These are phyloP conservation scores for Drosophila anceps DNA, from an alignment of 2,888 invertebrate species.

Conservation along the genomic window DNA sequence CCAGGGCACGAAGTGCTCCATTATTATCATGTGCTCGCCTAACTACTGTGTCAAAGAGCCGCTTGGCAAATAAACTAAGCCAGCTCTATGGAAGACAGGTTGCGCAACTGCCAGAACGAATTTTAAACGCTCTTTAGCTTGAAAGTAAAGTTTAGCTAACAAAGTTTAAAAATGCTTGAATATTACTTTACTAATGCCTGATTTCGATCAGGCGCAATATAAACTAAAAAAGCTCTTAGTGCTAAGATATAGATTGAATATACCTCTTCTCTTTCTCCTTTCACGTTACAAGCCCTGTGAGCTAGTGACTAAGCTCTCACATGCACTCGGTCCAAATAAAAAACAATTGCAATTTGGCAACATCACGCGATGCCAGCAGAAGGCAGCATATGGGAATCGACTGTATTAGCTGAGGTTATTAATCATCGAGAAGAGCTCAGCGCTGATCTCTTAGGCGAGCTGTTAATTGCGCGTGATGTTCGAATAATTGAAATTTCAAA, in stretches of 20 bases:
- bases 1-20: conserved; percentile 58
- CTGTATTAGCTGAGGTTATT: conserved; percentile 48
- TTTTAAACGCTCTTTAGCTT: conserved; percentile 39
- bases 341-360: conserved; percentile 62
- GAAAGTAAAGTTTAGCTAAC: neutral
- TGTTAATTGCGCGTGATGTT: conserved; percentile 80
- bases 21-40: conserved; percentile 74
- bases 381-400: conserved; percentile 34
- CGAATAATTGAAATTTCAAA: conserved; percentile 74
- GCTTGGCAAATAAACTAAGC: conserved; percentile 75
- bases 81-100: conserved; percentile 19
- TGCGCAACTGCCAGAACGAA: conserved; percentile 5
- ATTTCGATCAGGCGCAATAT: neutral
- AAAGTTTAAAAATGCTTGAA: neutral
- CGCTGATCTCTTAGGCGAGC: conserved; percentile 41
- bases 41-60: conserved; percentile 79
- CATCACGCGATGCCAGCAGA: conserved; percentile 64
- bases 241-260: neutral
- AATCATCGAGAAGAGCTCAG: conserved; percentile 56
- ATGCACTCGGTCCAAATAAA: conserved; percentile 9
- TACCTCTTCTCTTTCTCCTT: neutral
- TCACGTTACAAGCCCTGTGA: neutral
- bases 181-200: too few relatives aligned
- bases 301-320: neutral
- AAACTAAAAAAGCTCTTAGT: neutral